Base-by-base conservation (phyloP, 2,888 invertebrate genomes). In the Tipula confusa region DNA sequence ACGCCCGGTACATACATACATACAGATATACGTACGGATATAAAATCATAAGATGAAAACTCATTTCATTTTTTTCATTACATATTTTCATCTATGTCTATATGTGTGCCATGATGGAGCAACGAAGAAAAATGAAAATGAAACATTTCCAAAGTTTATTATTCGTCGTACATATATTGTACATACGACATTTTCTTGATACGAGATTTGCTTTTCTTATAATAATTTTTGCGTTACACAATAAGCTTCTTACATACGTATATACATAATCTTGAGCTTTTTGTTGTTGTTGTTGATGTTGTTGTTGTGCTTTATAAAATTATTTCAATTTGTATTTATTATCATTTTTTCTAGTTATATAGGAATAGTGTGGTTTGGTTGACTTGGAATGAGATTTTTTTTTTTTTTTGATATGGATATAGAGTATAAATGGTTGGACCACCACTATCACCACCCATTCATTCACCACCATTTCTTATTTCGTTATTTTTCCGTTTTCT, bases 281-380 rank as follows among this genome's bases (percentile, higher is more conserved):
- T 24, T n/a, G 1, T 33, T 33, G 2, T 33, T 33, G 33, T 33
- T 43, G 9, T 15, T 43, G 15, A 4, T 43, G 64, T 64, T 48
- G 48, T 64, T 64, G 64, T 64, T 64, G 18, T 64, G 64, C 64
- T 64, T 64, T 64, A 64, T 64, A 24, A 64, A 64, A 64, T 64
- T 64, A 64, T 64, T 64, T 64, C 64, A 64, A 64, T 64, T 64
- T 64, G 64, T 64, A 64, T 64, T 64, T 64, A 64, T 64, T 64
- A 64, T 24, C 24, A 64, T n/a, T 64, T 64, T 64, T 64, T 64
- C 64, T 64, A 64, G 64, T 64, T 64, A 64, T 64, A 64, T 24
- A n/a, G n/a, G 64, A 64, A 64, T 64, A 24, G 33, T 33, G 64
- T 38, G 64, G 64, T 18, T 64, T 24, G 64, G 64, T 24, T 64